Conservation (phyloP, 2,888 invertebrate species). For the Phaonia tiefii region DNA sequence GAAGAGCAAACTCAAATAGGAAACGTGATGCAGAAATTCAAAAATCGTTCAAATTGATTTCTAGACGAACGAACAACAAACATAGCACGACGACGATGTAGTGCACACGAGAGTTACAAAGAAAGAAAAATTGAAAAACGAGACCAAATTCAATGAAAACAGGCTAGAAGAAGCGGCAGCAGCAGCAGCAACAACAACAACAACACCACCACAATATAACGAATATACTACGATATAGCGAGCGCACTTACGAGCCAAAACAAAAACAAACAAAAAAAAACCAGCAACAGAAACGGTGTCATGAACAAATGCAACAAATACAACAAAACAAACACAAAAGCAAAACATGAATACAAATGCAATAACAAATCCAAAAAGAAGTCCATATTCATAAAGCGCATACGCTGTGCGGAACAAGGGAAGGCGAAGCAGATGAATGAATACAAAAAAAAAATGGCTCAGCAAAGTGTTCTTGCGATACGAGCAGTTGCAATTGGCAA, state of each 20-base stretch:
- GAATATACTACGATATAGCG: not conserved
- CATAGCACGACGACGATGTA: too few species aligned
- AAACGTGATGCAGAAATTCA: slow-evolving; percentile 57
- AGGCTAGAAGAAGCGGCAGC: not conserved
- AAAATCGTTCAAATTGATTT: slow-evolving; percentile 59
- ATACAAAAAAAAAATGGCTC: too few species aligned
- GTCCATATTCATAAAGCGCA: not conserved
- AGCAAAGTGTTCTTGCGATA: too few species aligned
- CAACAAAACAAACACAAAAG: slow-evolving; percentile 60
- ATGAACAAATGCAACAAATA: slow-evolving; percentile 76
- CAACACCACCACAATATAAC: not conserved
- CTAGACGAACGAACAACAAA: slow-evolving; percentile 40
- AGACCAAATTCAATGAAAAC: slow-evolving; percentile 47
- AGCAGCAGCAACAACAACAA: not conserved
- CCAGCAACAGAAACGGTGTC: slow-evolving; percentile 73
- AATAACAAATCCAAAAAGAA: slow-evolving; percentile 48
- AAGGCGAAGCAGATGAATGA: not conserved
- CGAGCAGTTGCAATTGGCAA: too few species aligned
- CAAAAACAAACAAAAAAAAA: slow-evolving; percentile 62
- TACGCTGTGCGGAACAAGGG: not conserved
- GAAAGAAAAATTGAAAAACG: too few species aligned
- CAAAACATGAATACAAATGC: slow-evolving; percentile 19
- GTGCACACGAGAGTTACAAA: slow-evolving; percentile 19
- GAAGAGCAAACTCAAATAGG: slow-evolving; percentile 54
- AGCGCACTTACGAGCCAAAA: not conserved